Evolutionary conservation across 2,113 vertebrate genomes (phyloP), one percentile per base, ranked within the genome.

Genomic region (Percopsis transmontana): DNA sequence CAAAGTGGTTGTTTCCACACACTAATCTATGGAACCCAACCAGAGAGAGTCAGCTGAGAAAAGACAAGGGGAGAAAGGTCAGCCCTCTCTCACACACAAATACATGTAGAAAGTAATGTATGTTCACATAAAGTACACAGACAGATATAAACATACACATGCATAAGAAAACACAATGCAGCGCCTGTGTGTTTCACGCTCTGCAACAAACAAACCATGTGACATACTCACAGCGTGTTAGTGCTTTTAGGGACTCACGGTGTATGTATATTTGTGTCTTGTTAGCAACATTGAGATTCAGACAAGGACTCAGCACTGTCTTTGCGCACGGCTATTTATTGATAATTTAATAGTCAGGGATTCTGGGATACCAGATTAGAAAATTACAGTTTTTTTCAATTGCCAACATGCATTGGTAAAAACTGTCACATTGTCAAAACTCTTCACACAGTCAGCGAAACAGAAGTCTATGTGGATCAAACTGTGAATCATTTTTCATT

Each of bases 321-420:
- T 88, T 88, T 90, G 89, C 88, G 85, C 81, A 85, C 84, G 87
- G 87, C 88, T 92, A 85, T 78, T 81, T 90, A 91, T 92, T 91
- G 91, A 92, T 91, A 91, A 92, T 91, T 91, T 90, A 91, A 90
- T 86, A 88, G 81, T 79, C 88, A 90, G 88, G 86, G 88, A 92
- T 90, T 90, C 87, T 88, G 85, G 91, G 91, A 90, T 91, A 88
- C 68, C 75, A 90, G 86, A 91, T 91, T 91, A 92, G 83, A 80
- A 86, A 85, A 89, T 19, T n/a, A n/a, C n/a, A n/a, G n/a, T n/a
- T n/a, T n/a, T n/a, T n/a, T n/a, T n/a, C n/a, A n/a, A n/a, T n/a
- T n/a, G n/a, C n/a, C n/a, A n/a, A n/a, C n/a, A n/a, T n/a, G n/a
- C n/a, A n/a, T n/a, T n/a, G n/a, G n/a, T n/a, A n/a, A n/a, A n/a